Evolutionary conservation across 2,113 vertebrate genomes (phyloP).

Genomic region (Passerina amoena): DNA sequence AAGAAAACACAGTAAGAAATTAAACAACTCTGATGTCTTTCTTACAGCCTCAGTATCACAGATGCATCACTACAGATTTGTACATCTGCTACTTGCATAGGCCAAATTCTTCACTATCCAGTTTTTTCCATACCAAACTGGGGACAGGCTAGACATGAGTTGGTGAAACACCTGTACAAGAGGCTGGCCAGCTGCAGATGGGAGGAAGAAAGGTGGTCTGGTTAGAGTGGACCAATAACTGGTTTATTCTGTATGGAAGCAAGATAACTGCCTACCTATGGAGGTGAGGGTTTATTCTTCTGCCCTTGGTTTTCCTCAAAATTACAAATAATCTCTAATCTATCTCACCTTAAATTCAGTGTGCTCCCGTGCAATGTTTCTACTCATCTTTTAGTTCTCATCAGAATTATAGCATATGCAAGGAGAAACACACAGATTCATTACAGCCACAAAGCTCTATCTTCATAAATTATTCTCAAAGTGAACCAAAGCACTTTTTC

Average conservation of each 20-base stretch:
- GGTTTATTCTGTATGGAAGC: not conserved
- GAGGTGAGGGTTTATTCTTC: not conserved
- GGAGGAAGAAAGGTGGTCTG: not conserved
- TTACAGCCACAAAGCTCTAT: not conserved
- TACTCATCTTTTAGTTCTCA: not conserved
- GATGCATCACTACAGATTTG: not conserved
- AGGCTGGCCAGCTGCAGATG: not conserved
- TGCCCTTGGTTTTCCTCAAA: not conserved
- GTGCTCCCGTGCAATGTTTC: not conserved
- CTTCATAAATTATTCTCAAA: conserved; percentile 6
- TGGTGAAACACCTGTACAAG: not conserved
- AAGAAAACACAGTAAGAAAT: not conserved
- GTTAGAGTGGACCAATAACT: not conserved
- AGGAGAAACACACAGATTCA: not conserved
- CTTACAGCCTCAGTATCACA: not conserved
- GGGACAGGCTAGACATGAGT: not conserved
- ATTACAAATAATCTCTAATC: not conserved
- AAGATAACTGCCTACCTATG: not conserved
- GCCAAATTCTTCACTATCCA: not conserved
- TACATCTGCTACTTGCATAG: not conserved
- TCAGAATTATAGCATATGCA: not conserved
- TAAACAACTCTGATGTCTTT: fast-evolving
- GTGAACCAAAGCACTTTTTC: not conserved
- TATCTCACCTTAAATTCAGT: not conserved
- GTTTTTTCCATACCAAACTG: not conserved